A percentile compares a stretch with the other conserved stretches of the same genome.
phyloP scores from a whole-genome alignment of 2,113 vertebrate species.

The Micronycteris hirsuta region DNA sequence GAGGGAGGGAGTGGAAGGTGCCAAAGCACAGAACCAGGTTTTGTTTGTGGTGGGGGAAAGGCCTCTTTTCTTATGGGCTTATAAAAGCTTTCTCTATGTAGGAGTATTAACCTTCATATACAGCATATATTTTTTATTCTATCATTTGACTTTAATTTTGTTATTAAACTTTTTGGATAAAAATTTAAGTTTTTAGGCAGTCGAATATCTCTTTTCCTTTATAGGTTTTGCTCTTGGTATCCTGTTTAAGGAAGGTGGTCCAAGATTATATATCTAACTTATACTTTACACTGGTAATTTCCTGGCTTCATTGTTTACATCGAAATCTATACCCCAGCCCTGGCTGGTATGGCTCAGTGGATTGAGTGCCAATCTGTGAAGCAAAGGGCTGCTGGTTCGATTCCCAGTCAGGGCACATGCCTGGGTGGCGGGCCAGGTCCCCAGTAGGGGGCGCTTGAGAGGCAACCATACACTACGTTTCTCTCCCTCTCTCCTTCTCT shows the following conservation, averaged over 20 bases:
- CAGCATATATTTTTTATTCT: background rate
- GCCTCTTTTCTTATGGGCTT: background rate
- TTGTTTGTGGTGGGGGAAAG: background rate
- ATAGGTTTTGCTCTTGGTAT: background rate
- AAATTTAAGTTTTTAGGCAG: background rate
- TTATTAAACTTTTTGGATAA: background rate
- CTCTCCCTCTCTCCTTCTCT: no score
- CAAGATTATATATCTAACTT: background rate
- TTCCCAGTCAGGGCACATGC: no score
- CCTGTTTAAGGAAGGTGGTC: background rate
- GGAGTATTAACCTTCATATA: background rate
- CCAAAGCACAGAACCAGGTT: background rate
- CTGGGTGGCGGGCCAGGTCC: no score
- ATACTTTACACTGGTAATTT: background rate
- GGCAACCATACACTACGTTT: no score
- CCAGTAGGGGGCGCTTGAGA: no score
- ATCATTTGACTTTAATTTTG: constrained; percentile 22
- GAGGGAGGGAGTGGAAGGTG: background rate
- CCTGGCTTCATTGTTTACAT: background rate
- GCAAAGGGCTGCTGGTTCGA: no score
- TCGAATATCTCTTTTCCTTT: background rate
- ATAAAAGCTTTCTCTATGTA: background rate
- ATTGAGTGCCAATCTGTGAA: no score
- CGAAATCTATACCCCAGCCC: background rate
- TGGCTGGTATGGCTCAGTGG: no score